phyloP scores from a whole-genome alignment of 2,113 vertebrate genomes.

The Sus scrofa region DNA sequence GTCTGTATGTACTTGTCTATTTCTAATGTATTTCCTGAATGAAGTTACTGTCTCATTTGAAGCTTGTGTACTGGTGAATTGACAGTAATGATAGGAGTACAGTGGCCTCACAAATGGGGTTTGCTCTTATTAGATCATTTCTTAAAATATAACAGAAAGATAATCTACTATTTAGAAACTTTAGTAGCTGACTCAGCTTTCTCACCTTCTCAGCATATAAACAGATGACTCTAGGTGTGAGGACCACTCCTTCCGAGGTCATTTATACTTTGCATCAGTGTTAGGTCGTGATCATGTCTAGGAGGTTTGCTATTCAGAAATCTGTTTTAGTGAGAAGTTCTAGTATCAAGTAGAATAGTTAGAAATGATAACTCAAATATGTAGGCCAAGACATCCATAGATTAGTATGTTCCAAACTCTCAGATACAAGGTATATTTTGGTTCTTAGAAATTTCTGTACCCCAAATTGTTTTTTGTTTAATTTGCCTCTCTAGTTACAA shows the following conservation, averaged over 20 bases:
- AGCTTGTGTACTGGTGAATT: conserved; percentile 26
- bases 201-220: not conserved
- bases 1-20: not conserved
- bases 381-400: not conserved
- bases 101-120: not conserved
- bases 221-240: not conserved
- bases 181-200: not conserved
- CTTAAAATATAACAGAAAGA: conserved; percentile 48
- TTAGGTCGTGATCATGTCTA: not conserved
- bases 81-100: not conserved
- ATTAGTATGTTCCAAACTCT: not conserved
- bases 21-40: conserved; percentile 34
- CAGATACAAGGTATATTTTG: not conserved
- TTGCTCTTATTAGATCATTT: conserved; percentile 37
- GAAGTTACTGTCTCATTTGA: not conserved
- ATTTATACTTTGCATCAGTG: not conserved
- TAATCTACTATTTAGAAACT: conserved; percentile 53
- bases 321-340: conserved; percentile 15
- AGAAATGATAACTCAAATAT: conserved; percentile 6
- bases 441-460: not conserved
- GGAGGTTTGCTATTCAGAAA: conserved; percentile 10
- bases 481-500: not conserved
- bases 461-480: conserved; percentile 26
- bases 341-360: not conserved
- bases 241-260: not conserved